These are phyloP conservation scores for Azemiops feae DNA, from an alignment of 2,113 vertebrate genomes.

Conservation along the genomic window DNA sequence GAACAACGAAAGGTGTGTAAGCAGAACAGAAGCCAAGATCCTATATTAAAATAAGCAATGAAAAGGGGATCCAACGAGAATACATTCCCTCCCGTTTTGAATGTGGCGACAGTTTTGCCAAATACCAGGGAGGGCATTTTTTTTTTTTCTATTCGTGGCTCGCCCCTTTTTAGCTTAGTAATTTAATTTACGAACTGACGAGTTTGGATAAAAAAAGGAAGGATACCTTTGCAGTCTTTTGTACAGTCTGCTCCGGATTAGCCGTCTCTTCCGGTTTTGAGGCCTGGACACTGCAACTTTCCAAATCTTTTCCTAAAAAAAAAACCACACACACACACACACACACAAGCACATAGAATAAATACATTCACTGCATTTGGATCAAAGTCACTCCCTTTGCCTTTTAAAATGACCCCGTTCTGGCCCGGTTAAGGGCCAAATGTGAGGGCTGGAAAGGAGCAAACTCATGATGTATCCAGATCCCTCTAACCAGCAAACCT, in stretches of 20 bases:
- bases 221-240: conserved; percentile 90
- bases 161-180: too few relatives aligned
- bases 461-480: conserved; percentile 20
- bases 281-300: not conserved
- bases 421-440: not conserved
- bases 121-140: too few relatives aligned
- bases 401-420: not conserved
- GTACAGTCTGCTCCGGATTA: conserved; percentile 74
- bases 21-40: too few relatives aligned
- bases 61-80: too few relatives aligned
- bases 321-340: not conserved
- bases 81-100: not conserved
- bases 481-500: conserved; percentile 23
- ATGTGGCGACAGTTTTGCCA: too few relatives aligned
- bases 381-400: not conserved
- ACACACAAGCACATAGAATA: not conserved
- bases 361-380: not conserved
- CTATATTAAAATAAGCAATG: too few relatives aligned
- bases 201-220: too few relatives aligned
- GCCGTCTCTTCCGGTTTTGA: conserved; percentile 53
- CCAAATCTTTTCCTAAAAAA: conserved; percentile 47
- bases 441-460: conserved; percentile 28
- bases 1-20: too few relatives aligned
- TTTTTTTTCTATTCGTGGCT: too few relatives aligned
- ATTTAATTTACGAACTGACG: too few relatives aligned